Base-by-base conservation (phyloP, 2,113 vertebrate species). In the Pleuronectes platessa region DNA sequence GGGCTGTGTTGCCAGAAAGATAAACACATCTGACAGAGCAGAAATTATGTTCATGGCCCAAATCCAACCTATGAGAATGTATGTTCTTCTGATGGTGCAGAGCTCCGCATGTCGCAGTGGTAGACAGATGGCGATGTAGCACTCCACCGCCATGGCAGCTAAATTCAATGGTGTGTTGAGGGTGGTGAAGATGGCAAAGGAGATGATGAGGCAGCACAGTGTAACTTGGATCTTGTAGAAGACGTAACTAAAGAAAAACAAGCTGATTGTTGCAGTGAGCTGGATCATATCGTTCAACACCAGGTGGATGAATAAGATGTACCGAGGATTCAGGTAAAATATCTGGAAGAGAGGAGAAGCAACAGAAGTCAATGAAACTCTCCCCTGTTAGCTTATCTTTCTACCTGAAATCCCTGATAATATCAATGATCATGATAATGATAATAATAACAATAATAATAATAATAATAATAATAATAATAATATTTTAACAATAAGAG, bases 61-160 rank as follows among this genome's bases (percentile, higher is more conserved):
- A 54, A 93, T 90, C 26, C 83, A 63, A 0, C 76, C 68, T 5
- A 93, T 92, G 26, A 86, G 35, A n/a, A 71, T 11, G 23, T 90
- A 85, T 0, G 88, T 92, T 31, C 80, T 65, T 17, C 18, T 76
- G 0, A 87, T 64, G 0, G 89, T 93, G n/a, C 91, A 92, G 42
- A 92, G 49, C 74, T 85, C 59, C 1, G 56, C 3, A 5, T 90
- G 89, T 7, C 67, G 81, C 37, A 93, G 86, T 0, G 92, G 92
- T 17, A 47, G 71, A 61, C 92, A 93, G 0, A 93, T 42, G 2
- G 92, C 90, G 0, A 92, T 79, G 79, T 90, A 92, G 64, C 92
- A 88, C 82, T 93, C 91, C 4, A 88, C 3, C 0, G 90, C 90
- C 92, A 93, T 93, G 66, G 71, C 10, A 10, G 75, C 60, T 63